Percentiles rank a stretch among this genome's conserved stretches.
These are phyloP conservation scores for Drepanosiphum platanoidis DNA, from an alignment of 2,888 invertebrate genomes.

Conservation along the genomic window DNA sequence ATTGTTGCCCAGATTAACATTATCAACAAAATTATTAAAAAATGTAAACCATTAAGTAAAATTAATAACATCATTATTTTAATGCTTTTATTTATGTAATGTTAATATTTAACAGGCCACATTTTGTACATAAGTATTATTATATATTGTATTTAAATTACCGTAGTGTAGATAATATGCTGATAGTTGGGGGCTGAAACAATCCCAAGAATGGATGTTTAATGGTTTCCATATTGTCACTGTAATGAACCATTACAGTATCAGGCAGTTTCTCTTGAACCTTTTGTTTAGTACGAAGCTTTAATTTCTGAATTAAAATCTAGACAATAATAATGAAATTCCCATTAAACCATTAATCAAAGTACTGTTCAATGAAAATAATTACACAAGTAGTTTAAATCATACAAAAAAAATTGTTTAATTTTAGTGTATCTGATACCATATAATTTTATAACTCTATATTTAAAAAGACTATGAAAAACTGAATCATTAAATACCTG, in stretches of 20 bases:
- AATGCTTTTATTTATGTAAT: background rate
- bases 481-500: slow-evolving; percentile 18
- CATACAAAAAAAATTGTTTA: background rate
- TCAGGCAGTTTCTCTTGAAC: slow-evolving; percentile 13
- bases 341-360: background rate
- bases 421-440: no score
- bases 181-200: slow-evolving; percentile 54
- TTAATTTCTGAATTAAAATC: slow-evolving; percentile 47
- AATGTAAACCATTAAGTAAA: background rate
- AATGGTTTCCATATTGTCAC: slow-evolving; percentile 52
- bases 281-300: slow-evolving; percentile 5
- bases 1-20: no score
- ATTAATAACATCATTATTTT: background rate
- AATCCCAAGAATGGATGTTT: slow-evolving; percentile 52
- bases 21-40: background rate
- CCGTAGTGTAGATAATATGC: slow-evolving; percentile 34
- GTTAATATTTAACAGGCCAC: no score
- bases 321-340: background rate
- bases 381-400: background rate
- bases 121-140: background rate
- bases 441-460: no score
- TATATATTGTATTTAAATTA: background rate
- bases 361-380: background rate
- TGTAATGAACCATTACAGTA: slow-evolving; percentile 32
- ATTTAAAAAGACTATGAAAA: no score